phyloP scores from a whole-genome alignment of 2,113 vertebrate species.

The Pollimyrus isidori region DNA sequence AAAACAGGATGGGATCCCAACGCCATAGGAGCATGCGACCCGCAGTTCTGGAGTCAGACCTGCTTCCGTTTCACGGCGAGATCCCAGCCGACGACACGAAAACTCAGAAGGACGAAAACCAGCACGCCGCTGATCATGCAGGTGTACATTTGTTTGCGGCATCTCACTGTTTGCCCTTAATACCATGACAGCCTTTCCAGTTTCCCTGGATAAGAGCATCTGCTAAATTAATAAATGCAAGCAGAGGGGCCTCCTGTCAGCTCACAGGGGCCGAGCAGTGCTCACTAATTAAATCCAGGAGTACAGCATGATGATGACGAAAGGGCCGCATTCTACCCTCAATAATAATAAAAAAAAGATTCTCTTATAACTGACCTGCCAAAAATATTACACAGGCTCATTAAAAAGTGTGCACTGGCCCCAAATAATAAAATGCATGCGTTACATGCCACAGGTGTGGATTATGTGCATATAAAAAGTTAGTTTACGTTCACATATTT shows the following conservation, averaged over 20 bases:
- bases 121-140: not conserved
- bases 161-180: not conserved
- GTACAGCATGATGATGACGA: not conserved
- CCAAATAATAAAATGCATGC: not conserved
- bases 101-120: not conserved
- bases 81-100: not conserved
- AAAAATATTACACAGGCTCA: not conserved
- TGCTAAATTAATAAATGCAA: constrained; percentile 11
- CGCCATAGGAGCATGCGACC: not conserved
- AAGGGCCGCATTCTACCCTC: not conserved
- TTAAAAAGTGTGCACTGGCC: not conserved
- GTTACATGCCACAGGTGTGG: not conserved
- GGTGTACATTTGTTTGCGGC: not conserved
- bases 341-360: not conserved
- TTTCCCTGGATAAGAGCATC: constrained; percentile 2
- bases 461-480: not conserved
- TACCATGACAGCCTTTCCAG: constrained; percentile 1
- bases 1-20: not conserved
- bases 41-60: not conserved
- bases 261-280: not conserved
- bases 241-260: not conserved
- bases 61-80: not conserved
- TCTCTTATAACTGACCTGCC: constrained; percentile 1
- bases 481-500: not conserved
- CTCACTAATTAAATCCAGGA: constrained; percentile 4